Conservation (phyloP, 2,797 vertebrate genomes). For the Lemur catta region DNA sequence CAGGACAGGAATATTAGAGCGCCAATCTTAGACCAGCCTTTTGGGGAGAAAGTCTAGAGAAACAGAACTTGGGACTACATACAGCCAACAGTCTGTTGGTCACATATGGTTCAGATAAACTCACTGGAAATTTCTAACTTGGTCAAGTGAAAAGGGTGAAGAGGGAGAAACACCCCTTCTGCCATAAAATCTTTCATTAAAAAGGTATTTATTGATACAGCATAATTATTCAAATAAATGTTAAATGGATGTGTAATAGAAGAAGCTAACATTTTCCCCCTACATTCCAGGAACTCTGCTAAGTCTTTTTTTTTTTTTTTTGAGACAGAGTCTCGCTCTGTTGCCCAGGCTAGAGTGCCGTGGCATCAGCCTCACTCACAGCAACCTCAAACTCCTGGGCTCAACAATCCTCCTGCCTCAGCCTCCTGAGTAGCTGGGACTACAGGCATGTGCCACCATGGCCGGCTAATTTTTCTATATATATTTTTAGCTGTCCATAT, state of each 20-base stretch:
- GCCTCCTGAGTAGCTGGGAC: too few relatives aligned
- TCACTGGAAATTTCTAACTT: background rate
- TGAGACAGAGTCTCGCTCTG: too few relatives aligned
- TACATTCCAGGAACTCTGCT: background rate
- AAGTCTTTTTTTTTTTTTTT: background rate
- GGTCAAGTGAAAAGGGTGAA: background rate
- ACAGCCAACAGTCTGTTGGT: background rate
- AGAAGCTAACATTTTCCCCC: constrained; percentile 18
- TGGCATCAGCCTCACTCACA: too few relatives aligned
- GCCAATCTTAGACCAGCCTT: background rate
- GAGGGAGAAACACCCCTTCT: background rate
- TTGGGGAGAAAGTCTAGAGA: background rate
- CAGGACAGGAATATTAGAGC: background rate
- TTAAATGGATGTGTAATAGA: background rate
- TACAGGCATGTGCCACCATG: too few relatives aligned
- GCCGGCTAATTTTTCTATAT: too few relatives aligned
- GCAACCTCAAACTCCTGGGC: too few relatives aligned
- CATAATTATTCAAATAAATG: background rate
- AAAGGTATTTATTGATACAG: background rate
- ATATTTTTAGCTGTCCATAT: too few relatives aligned
- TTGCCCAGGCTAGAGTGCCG: too few relatives aligned
- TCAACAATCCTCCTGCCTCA: too few relatives aligned
- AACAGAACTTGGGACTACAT: background rate
- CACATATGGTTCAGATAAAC: background rate
- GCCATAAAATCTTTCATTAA: background rate